Conservation (phyloP, 2,797 vertebrate genomes). For the Salarias fasciatus region DNA sequence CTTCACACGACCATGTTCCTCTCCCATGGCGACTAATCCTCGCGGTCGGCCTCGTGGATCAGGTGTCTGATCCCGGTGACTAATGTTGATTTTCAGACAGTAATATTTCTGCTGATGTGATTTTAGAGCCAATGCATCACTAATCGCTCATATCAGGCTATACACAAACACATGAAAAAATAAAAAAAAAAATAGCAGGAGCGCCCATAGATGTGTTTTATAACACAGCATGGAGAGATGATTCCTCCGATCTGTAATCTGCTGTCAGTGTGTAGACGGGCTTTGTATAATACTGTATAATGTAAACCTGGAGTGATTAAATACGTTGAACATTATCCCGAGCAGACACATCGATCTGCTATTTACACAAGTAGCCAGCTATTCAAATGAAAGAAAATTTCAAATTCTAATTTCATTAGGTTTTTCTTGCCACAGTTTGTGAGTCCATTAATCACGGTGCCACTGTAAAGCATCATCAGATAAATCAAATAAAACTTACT, state of each 20-base stretch:
- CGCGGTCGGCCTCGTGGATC: constrained; percentile 19
- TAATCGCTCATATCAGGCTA: constrained; percentile 9
- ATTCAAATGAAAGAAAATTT: constrained; percentile 73
- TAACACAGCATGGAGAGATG: constrained; percentile 23
- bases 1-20: constrained; percentile 26
- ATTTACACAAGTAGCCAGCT: constrained; percentile 45
- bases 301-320: constrained; percentile 54
- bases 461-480: constrained; percentile 48
- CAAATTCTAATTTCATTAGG: constrained; percentile 79
- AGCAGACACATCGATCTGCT: constrained; percentile 46
- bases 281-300: constrained; percentile 49
- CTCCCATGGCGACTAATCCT: constrained; percentile 58
- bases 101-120: constrained; percentile 39
- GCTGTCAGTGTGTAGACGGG: constrained; percentile 37
- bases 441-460: constrained; percentile 73
- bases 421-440: constrained; percentile 48
- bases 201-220: constrained; percentile 13
- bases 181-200: too few relatives aligned
- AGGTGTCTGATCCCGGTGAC: constrained; percentile 44
- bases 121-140: constrained; percentile 20
- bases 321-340: constrained; percentile 40
- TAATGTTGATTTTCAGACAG: constrained; percentile 50
- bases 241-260: constrained; percentile 16
- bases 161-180: constrained; percentile 4
- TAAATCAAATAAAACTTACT: constrained; percentile 65